Evolutionary conservation across 2,797 vertebrate genomes (phyloP).

Genomic region (Tragelaphus eurycerus): DNA sequence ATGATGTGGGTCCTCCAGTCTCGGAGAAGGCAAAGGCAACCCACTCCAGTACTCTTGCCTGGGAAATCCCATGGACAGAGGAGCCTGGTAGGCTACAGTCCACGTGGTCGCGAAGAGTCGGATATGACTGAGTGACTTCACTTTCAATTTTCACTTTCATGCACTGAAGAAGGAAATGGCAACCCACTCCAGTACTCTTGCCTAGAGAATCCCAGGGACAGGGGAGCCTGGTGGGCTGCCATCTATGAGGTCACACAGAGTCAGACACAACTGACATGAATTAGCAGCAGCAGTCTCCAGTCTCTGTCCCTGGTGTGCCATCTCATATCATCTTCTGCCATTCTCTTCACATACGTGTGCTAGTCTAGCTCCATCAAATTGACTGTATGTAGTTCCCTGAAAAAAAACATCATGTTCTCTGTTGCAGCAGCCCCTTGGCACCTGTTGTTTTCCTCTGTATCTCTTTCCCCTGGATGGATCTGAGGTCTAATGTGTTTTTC

Average conservation of each 20-base stretch:
- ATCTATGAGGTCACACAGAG: neutral
- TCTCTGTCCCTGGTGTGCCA: neutral
- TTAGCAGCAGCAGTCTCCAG: neutral
- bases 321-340: neutral
- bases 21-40: neutral
- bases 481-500: neutral
- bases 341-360: neutral
- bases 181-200: accelerated
- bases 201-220: neutral
- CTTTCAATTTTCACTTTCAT: neutral
- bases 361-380: neutral
- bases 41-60: neutral
- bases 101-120: accelerated
- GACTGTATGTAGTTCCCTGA: neutral
- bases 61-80: neutral
- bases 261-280: accelerated
- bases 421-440: neutral
- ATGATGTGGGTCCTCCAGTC: neutral
- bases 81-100: neutral
- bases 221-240: neutral
- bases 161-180: neutral
- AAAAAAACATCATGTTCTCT: neutral
- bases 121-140: neutral
- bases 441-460: neutral
- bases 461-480: neutral